Conservation (phyloP, 2,113 vertebrate genomes). For the Ginglymostoma cirratum region DNA sequence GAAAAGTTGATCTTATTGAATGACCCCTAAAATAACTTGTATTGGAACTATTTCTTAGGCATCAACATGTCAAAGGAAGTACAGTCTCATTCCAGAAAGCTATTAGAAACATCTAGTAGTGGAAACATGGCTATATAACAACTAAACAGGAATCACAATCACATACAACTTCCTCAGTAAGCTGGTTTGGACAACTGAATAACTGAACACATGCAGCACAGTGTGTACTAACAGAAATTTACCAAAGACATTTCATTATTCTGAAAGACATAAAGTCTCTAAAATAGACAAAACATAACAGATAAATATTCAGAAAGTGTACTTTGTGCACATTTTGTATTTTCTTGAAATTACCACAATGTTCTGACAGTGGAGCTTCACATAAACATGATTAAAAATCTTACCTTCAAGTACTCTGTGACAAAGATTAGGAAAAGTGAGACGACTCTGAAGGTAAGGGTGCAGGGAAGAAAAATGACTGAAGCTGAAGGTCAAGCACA, state of each 20-base stretch:
- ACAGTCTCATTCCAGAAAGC: not conserved
- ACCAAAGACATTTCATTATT: not conserved
- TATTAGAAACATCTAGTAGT: not conserved
- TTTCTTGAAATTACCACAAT: not conserved
- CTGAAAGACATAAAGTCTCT: not conserved
- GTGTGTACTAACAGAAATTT: not conserved
- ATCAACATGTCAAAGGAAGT: not conserved
- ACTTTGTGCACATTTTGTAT: not conserved
- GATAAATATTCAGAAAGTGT: not conserved
- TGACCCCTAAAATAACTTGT: too few species aligned
- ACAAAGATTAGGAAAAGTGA: not conserved
- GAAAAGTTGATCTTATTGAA: not conserved
- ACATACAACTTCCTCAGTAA: not conserved
- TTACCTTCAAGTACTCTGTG: too few species aligned
- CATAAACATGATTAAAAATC: not conserved
- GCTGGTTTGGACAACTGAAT: not conserved
- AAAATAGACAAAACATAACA: not conserved
- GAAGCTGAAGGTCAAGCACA: not conserved
- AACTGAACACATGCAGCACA: not conserved
- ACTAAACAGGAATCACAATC: not conserved
- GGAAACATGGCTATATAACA: not conserved
- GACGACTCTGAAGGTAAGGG: not conserved
- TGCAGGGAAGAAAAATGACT: too few species aligned
- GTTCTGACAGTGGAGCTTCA: not conserved
- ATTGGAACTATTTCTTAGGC: not conserved